A percentile compares a stretch with the other conserved stretches of the same genome.
phyloP scores from a whole-genome alignment of 2,797 vertebrate species.

The Mus spretus region DNA sequence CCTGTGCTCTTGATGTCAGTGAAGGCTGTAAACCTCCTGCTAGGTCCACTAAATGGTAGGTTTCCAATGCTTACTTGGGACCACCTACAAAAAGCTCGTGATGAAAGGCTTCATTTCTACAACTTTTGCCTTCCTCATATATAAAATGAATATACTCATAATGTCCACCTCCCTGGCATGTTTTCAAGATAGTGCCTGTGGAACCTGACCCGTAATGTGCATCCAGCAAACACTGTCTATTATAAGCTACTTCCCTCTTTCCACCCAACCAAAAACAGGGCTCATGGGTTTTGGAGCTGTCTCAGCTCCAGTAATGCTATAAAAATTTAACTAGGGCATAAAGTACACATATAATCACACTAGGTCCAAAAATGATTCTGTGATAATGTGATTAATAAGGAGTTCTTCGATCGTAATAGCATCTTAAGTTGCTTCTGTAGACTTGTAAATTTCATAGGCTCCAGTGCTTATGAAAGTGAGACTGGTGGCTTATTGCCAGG shows the following conservation, averaged over 20 bases:
- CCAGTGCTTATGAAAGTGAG: not conserved
- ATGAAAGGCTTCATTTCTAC: conserved; percentile 1
- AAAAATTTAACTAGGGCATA: conserved; percentile 45
- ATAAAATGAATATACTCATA: not conserved
- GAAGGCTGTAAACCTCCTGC: not conserved
- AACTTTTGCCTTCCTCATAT: not conserved
- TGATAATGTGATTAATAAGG: conserved; percentile 62
- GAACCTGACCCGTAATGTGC: not conserved
- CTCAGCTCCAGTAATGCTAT: conserved; percentile 2
- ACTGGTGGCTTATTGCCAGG: not conserved
- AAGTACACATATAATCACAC: conserved; percentile 42
- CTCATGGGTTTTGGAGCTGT: not conserved
- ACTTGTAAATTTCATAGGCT: conserved; percentile 36
- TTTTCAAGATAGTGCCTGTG: not conserved
- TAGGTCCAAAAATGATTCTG: conserved; percentile 12
- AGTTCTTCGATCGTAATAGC: not conserved
- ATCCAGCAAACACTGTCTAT: not conserved
- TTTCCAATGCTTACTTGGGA: not conserved
- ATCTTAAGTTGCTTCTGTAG: conserved; percentile 39
- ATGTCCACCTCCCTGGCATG: not conserved
- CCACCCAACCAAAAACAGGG: not conserved
- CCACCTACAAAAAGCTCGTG: not conserved
- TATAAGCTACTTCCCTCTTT: not conserved
- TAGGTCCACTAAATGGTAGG: not conserved
- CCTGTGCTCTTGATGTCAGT: not conserved